phyloP scores from a whole-genome alignment of 1,140 invertebrate species.

The Reticulitermes speratus region DNA sequence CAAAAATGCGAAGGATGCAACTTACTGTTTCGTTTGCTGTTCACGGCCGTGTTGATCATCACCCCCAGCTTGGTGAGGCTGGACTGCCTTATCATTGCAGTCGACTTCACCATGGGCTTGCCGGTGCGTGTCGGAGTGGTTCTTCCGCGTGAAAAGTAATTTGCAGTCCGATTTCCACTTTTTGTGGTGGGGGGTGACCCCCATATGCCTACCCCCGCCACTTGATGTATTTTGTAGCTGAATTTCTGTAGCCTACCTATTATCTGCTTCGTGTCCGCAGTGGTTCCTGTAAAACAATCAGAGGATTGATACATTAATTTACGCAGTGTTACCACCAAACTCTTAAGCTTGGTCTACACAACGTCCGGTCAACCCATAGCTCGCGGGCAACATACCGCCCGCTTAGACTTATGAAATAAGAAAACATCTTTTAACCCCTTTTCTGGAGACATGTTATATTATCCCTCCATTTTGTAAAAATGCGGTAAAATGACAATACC shows the following conservation, averaged over 20 bases:
- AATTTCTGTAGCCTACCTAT: neutral
- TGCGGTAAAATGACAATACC: too few relatives aligned
- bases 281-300: neutral
- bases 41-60: slow-evolving; percentile 64
- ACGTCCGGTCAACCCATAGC: too few relatives aligned
- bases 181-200: slow-evolving; percentile 50
- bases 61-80: slow-evolving; percentile 66
- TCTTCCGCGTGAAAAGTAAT: slow-evolving; percentile 28
- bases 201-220: slow-evolving; percentile 52
- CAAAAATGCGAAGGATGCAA: neutral
- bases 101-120: slow-evolving; percentile 41
- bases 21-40: slow-evolving; percentile 44
- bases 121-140: slow-evolving; percentile 9
- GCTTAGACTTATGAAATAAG: too few relatives aligned
- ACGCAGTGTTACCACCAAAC: too few relatives aligned
- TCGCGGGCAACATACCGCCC: too few relatives aligned
- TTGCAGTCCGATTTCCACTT: slow-evolving; percentile 35
- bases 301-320: neutral
- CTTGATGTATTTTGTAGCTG: slow-evolving; percentile 50
- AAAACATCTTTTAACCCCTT: too few relatives aligned
- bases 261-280: neutral
- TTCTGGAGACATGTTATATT: too few relatives aligned
- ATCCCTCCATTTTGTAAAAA: too few relatives aligned
- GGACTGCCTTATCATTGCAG: slow-evolving; percentile 61
- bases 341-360: too few relatives aligned